Evolutionary conservation across 2,888 invertebrate genomes (phyloP).

Genomic region (Allacma fusca): DNA sequence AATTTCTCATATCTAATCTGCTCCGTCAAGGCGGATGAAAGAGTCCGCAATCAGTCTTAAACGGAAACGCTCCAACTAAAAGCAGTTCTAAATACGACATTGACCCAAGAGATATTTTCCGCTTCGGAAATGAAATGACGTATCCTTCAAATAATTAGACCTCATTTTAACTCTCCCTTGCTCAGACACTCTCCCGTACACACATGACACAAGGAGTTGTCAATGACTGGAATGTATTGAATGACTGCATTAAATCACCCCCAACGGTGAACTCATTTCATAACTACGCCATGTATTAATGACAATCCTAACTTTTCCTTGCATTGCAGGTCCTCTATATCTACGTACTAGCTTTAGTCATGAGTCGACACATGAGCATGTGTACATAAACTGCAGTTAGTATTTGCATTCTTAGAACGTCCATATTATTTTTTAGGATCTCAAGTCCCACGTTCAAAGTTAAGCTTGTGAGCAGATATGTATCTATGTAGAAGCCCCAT

Average conservation of each 20-base stretch:
- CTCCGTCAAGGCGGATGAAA: too few relatives aligned
- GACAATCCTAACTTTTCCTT: too few relatives aligned
- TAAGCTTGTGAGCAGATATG: too few relatives aligned
- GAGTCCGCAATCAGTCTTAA: not conserved
- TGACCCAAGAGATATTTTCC: not conserved
- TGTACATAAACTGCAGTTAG: too few relatives aligned
- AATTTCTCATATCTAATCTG: too few relatives aligned
- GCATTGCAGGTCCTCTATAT: not conserved
- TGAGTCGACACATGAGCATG: too few relatives aligned
- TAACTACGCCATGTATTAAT: not conserved
- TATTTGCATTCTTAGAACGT: too few relatives aligned
- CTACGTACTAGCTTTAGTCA: not conserved
- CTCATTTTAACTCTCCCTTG: not conserved
- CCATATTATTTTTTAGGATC: too few relatives aligned
- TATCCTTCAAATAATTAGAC: not conserved
- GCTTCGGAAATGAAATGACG: not conserved
- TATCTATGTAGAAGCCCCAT: too few relatives aligned
- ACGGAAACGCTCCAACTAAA: not conserved
- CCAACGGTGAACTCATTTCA: not conserved
- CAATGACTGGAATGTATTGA: conserved; percentile 6
- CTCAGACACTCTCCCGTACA: not conserved
- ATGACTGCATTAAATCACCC: not conserved
- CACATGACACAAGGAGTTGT: not conserved
- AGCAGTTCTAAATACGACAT: not conserved
- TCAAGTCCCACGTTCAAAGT: too few relatives aligned